A percentile compares a stretch with the other conserved stretches of the same genome.
Evolutionary conservation across 2,888 invertebrate genomes (phyloP).

Genomic region (Alloplasta piceator): DNA sequence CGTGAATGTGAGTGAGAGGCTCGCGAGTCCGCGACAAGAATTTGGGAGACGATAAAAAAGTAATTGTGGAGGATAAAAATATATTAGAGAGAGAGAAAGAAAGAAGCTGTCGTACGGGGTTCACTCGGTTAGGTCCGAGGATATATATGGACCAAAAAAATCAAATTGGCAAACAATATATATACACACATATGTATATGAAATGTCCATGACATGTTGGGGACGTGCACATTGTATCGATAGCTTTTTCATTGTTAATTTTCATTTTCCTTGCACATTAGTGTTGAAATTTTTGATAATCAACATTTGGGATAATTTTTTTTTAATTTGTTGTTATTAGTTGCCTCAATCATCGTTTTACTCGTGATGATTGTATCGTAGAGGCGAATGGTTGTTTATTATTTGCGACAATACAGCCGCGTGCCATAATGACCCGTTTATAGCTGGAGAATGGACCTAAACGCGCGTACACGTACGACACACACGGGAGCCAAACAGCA

Average conservation of each 20-base stretch:
- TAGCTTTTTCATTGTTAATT: too few relatives aligned
- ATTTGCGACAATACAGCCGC: slow-evolving; percentile 8
- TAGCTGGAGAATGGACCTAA: slow-evolving; percentile 65
- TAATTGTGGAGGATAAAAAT: slow-evolving; percentile 12
- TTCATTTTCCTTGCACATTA: not conserved
- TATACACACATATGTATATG: too few relatives aligned
- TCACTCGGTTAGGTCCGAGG: slow-evolving; percentile 48
- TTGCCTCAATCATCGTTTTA: too few relatives aligned
- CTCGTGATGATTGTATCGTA: too few relatives aligned
- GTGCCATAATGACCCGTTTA: slow-evolving; percentile 19
- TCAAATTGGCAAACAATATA: too few relatives aligned
- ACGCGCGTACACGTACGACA: slow-evolving; percentile 73
- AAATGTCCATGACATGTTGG: too few relatives aligned
- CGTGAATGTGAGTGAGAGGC: slow-evolving; percentile 48
- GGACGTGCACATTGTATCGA: too few relatives aligned
- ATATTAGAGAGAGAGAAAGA: slow-evolving; percentile 8
- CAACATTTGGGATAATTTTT: not conserved
- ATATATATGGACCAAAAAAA: slow-evolving; percentile 35
- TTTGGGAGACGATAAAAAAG: slow-evolving; percentile 1
- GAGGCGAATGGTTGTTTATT: not conserved
- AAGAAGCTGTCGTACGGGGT: slow-evolving; percentile 44
- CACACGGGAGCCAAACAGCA: slow-evolving; percentile 80
- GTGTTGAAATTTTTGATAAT: slow-evolving; percentile 37
- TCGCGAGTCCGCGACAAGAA: slow-evolving; percentile 6
- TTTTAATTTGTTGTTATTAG: too few relatives aligned